A percentile compares a stretch with the other conserved stretches of the same genome.
phyloP scores from a whole-genome alignment of 2,797 vertebrate genomes.

The Siniperca obscura region DNA sequence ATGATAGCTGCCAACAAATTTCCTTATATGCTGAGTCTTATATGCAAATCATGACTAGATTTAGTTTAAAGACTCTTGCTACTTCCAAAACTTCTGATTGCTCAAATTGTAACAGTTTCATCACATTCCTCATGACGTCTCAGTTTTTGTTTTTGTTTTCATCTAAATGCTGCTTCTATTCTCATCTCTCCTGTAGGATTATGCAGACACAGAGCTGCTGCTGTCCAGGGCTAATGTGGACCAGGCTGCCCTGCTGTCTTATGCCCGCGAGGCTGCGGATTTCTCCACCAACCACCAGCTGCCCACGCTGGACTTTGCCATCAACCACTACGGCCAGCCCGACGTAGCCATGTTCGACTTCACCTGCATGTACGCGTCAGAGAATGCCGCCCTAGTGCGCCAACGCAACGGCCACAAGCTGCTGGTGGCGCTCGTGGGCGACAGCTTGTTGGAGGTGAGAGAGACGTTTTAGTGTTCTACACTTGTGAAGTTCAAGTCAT shows the following conservation, averaged over 20 bases:
- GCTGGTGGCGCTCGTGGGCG: conserved; percentile 94
- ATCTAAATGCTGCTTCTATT: not conserved
- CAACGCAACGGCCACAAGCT: conserved; percentile 92
- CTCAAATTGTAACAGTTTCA: not conserved
- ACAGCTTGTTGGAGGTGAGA: conserved; percentile 96
- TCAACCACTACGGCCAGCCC: conserved; percentile 98
- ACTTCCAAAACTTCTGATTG: not conserved
- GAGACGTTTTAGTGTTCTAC: not conserved
- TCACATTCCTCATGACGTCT: not conserved
- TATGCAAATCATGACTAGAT: not conserved
- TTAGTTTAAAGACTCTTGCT: not conserved
- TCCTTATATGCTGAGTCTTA: not conserved
- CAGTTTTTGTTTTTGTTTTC: accelerated
- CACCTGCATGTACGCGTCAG: conserved; percentile 98
- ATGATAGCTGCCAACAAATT: not conserved
- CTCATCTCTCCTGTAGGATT: conserved; percentile 86
- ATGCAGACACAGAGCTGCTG: conserved; percentile 93
- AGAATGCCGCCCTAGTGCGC: conserved; percentile 95
- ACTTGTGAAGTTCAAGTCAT: not conserved
- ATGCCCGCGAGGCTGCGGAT: conserved; percentile 94
- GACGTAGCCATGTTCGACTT: conserved; percentile 99
- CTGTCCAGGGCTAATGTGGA: conserved; percentile 97
- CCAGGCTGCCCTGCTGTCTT: conserved; percentile 94
- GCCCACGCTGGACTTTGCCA: conserved; percentile 95
- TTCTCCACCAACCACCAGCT: conserved; percentile 98